Evolutionary conservation across 2,797 vertebrate species (phyloP).

Genomic region (Pangasius djambal): DNA sequence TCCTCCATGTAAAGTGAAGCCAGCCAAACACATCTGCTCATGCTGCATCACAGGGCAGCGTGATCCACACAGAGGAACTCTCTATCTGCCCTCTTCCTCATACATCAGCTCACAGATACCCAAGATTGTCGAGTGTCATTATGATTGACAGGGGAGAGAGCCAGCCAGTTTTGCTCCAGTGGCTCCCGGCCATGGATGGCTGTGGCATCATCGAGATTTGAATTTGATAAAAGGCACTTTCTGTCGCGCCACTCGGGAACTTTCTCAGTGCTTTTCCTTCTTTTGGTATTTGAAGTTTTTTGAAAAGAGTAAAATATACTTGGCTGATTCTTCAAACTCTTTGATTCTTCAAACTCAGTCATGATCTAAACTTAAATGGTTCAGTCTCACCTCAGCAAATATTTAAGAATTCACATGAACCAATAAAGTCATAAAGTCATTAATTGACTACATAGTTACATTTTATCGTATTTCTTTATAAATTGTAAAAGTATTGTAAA

Average conservation of each 20-base stretch:
- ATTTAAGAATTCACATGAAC: not conserved
- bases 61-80: not conserved
- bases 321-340: not conserved
- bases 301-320: not conserved
- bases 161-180: not conserved
- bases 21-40: not conserved
- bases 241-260: not conserved
- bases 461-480: not conserved
- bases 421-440: not conserved
- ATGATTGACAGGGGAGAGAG: not conserved
- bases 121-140: not conserved
- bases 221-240: not conserved
- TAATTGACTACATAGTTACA: not conserved
- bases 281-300: not conserved
- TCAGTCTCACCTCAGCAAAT: not conserved
- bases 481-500: not conserved
- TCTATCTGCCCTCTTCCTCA: not conserved
- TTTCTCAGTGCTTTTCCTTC: not conserved
- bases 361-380: not conserved
- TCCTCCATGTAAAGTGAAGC: not conserved
- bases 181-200: not conserved
- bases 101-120: not conserved
- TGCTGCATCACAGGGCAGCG: not conserved
- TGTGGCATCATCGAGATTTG: not conserved
- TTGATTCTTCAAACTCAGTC: not conserved